Percentiles rank a stretch among this genome's conserved stretches.
Conservation (phyloP, 2,888 invertebrate genomes). For the Sabatieria punctata region DNA sequence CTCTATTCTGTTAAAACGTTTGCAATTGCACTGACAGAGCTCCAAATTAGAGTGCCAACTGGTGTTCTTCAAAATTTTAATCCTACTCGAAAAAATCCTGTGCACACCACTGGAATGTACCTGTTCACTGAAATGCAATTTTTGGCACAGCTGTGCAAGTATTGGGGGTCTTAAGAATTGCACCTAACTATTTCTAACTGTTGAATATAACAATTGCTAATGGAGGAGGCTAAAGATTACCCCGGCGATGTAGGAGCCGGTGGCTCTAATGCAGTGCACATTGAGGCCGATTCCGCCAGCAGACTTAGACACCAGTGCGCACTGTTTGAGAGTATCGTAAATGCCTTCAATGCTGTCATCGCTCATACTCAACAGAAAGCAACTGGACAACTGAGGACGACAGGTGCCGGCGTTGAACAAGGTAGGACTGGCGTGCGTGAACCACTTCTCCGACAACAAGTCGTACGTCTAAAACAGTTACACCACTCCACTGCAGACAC, state of each 20-base stretch:
- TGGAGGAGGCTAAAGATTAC: conserved; percentile 15
- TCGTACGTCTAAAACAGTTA: conserved; percentile 64
- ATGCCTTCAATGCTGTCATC: conserved; percentile 62
- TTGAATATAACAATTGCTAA: neutral
- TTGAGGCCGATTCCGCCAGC: conserved; percentile 95
- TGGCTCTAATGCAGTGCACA: conserved; percentile 81
- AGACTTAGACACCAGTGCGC: conserved; percentile 84
- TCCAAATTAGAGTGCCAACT: no score
- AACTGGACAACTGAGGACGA: conserved; percentile 76
- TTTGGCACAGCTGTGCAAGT: no score
- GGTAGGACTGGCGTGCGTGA: conserved; percentile 95
- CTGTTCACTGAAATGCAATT: no score
- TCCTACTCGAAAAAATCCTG: no score
- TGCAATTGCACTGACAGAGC: no score
- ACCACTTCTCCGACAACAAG: conserved; percentile 75
- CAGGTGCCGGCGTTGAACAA: conserved; percentile 84
- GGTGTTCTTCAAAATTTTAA: no score
- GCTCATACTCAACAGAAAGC: conserved; percentile 80
- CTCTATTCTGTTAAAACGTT: no score
- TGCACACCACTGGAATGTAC: no score
- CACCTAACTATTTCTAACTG: no score
- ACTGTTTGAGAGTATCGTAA: conserved; percentile 71
- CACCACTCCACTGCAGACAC: no score
- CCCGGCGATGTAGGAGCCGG: conserved; percentile 75
- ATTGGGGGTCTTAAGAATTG: no score